Conservation (phyloP, 2,113 vertebrate genomes). For the Misgurnus anguillicaudatus region DNA sequence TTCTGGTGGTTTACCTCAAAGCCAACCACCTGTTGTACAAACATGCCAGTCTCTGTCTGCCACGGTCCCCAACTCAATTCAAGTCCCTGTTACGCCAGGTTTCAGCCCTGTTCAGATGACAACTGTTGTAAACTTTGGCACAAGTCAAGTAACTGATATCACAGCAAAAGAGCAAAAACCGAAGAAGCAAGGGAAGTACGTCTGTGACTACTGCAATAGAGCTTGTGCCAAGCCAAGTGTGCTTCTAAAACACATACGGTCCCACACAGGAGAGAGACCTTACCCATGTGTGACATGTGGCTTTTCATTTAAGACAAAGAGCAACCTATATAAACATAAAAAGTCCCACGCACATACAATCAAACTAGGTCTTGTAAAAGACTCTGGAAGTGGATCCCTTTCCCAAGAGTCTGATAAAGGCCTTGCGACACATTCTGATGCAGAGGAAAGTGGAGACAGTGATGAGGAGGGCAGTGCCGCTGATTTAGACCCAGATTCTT, state of each 20-base stretch:
- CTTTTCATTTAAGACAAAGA: conserved; percentile 99
- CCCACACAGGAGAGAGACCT: conserved; percentile 95
- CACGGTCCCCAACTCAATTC: conserved; percentile 81
- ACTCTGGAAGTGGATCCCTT: conserved; percentile 81
- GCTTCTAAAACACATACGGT: conserved; percentile 95
- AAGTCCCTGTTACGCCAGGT: conserved; percentile 82
- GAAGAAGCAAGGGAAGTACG: conserved; percentile 96
- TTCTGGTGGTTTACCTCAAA: conserved; percentile 83
- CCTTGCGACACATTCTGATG: conserved; percentile 87
- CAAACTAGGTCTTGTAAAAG: conserved; percentile 92
- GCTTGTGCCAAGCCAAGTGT: conserved; percentile 97
- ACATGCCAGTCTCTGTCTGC: conserved; percentile 81
- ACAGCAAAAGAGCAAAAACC: conserved; percentile 92
- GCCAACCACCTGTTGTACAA: conserved; percentile 83
- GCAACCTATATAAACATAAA: conserved; percentile 99
- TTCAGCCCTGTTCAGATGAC: conserved; percentile 85
- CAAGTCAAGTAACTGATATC: conserved; percentile 85
- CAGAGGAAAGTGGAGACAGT: conserved; percentile 91
- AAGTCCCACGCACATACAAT: conserved; percentile 98
- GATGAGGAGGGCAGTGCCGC: conserved; percentile 88
- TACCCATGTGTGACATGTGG: conserved; percentile 97
- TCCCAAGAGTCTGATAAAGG: conserved; percentile 91
- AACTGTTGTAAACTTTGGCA: conserved; percentile 81
- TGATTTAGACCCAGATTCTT: conserved; percentile 81
- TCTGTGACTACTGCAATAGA: conserved; percentile 93